phyloP scores from a whole-genome alignment of 2,888 invertebrate genomes.

The Lepidonotus clava region DNA sequence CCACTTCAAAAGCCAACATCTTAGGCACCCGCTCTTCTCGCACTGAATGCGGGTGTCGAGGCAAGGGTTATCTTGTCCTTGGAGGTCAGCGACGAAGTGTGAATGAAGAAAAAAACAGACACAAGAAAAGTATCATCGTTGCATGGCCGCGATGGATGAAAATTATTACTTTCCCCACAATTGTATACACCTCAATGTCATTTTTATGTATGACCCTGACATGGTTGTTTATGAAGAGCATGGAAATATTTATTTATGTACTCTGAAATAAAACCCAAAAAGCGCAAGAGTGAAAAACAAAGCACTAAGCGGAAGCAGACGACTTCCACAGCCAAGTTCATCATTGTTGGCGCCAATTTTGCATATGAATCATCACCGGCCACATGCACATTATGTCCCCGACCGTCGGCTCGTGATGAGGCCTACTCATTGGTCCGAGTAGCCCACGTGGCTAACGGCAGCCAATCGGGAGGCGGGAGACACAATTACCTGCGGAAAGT shows the following conservation, averaged over 20 bases:
- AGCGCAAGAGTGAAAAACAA: not conserved
- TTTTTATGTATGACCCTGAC: not conserved
- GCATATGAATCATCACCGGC: constrained; percentile 22
- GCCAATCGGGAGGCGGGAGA: constrained; percentile 10
- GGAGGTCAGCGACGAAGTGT: not conserved
- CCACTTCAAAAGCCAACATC: constrained; percentile 47
- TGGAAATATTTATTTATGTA: too few relatives aligned
- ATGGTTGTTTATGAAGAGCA: not conserved
- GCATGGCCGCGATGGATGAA: too few relatives aligned
- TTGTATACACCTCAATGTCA: too few relatives aligned
- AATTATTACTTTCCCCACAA: too few relatives aligned
- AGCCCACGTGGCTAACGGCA: constrained; percentile 18
- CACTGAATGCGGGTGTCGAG: not conserved
- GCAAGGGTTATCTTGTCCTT: not conserved
- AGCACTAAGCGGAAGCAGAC: not conserved
- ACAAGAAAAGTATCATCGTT: too few relatives aligned
- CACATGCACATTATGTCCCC: not conserved
- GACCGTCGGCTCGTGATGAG: constrained; percentile 28
- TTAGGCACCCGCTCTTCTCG: not conserved
- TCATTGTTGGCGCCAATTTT: not conserved
- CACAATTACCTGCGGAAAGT: constrained; percentile 43
- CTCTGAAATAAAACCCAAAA: too few relatives aligned
- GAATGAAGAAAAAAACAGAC: too few relatives aligned
- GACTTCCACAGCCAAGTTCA: constrained; percentile 16
- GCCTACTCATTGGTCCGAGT: constrained; percentile 22